A percentile compares a stretch with the other conserved stretches of the same genome.
Evolutionary conservation across 2,888 invertebrate species (phyloP).

Genomic region (Cerastis rubricosa): DNA sequence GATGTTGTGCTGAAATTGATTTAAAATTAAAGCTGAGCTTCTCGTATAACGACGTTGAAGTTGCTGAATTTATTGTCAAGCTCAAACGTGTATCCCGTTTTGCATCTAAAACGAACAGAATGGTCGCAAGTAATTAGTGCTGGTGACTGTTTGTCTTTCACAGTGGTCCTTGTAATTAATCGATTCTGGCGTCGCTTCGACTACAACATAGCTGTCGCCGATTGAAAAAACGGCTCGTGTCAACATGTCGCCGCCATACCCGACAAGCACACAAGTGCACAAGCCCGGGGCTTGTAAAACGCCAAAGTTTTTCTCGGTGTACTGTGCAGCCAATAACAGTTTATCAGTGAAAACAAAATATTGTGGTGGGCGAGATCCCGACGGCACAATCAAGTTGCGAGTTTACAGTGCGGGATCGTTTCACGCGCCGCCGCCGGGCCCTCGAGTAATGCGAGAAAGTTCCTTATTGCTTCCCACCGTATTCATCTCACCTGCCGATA

Average conservation of each 20-base stretch:
- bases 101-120: constrained; percentile 35
- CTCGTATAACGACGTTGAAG: constrained; percentile 26
- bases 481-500: constrained; percentile 77
- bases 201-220: constrained; percentile 12
- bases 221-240: constrained; percentile 30
- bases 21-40: constrained; percentile 27
- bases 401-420: constrained; percentile 66
- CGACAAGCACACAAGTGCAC: constrained; percentile 38
- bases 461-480: constrained; percentile 78
- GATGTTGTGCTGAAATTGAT: constrained; percentile 40
- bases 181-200: constrained; percentile 30
- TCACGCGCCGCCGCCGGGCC: constrained; percentile 59
- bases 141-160: constrained; percentile 21
- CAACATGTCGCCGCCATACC: constrained; percentile 29
- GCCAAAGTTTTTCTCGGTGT: constrained; percentile 62
- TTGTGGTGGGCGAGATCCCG: constrained; percentile 65
- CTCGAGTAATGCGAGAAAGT: constrained; percentile 73
- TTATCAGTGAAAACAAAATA: constrained; percentile 74
- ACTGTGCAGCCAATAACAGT: constrained; percentile 74
- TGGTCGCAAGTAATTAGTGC: constrained; percentile 32
- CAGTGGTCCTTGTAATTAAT: constrained; percentile 24
- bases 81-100: constrained; percentile 17
- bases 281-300: constrained; percentile 52
- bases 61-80: constrained; percentile 24
- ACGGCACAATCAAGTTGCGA: constrained; percentile 73